A percentile compares a stretch with the other conserved stretches of the same genome.
Evolutionary conservation across 2,797 vertebrate genomes (phyloP).

Genomic region (Micromesistius poutassou): DNA sequence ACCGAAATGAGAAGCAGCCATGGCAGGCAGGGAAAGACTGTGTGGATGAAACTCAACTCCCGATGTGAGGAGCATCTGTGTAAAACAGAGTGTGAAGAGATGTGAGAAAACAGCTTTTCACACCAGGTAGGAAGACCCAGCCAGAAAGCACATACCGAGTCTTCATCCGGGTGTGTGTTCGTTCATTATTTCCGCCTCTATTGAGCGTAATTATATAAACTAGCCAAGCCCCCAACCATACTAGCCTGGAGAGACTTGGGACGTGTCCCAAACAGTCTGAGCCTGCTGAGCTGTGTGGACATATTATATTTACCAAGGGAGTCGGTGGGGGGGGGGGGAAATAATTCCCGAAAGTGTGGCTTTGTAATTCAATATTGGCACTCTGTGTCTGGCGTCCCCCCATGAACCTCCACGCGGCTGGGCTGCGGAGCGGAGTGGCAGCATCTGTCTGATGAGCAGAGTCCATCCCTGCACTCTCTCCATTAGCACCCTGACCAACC

Average conservation of each 20-base stretch:
- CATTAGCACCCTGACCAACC: conserved; percentile 49
- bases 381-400: neutral
- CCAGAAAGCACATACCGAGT: conserved; percentile 24
- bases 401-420: too few species aligned
- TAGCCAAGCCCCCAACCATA: neutral
- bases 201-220: neutral
- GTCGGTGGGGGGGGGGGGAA: too few species aligned
- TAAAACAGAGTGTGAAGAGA: conserved; percentile 32
- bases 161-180: conserved; percentile 1
- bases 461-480: conserved; percentile 49
- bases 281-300: neutral
- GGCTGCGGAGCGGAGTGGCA: neutral
- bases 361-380: neutral
- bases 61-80: conserved; percentile 22
- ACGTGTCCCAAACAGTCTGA: neutral
- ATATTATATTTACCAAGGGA: neutral
- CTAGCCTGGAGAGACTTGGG: neutral
- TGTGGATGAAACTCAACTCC: neutral
- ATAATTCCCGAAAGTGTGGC: neutral
- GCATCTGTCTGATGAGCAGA: conserved; percentile 17
- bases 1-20: neutral
- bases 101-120: conserved; percentile 52
- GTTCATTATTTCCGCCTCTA: neutral
- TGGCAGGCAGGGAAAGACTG: too few species aligned
- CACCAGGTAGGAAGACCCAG: conserved; percentile 42